phyloP scores from a whole-genome alignment of 2,888 invertebrate genomes.

The Drosophila meridiana region DNA sequence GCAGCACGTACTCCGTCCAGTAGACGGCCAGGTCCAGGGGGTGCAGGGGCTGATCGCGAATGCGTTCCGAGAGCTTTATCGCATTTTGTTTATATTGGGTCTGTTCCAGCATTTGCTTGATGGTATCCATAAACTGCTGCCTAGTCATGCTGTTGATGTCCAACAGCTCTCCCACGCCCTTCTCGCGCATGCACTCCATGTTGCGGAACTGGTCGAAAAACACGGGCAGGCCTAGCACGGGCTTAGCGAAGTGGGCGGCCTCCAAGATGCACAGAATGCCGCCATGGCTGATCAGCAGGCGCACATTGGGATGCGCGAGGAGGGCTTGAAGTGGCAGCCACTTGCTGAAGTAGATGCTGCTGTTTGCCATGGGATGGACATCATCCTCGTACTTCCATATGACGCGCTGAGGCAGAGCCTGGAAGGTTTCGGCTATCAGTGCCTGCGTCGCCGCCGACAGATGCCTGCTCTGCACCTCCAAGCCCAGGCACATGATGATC shows the following conservation, averaged over 20 bases:
- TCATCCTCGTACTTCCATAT: slow-evolving; percentile 85
- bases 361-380: slow-evolving; percentile 56
- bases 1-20: slow-evolving; percentile 82
- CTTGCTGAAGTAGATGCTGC: slow-evolving; percentile 71
- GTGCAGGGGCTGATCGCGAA: slow-evolving; percentile 78
- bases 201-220: slow-evolving; percentile 86
- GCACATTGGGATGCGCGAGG: slow-evolving; percentile 85
- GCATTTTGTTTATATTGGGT: slow-evolving; percentile 52
- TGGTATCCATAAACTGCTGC: slow-evolving; percentile 58
- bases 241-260: slow-evolving; percentile 85
- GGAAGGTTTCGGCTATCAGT: slow-evolving; percentile 51
- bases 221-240: slow-evolving; percentile 85
- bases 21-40: slow-evolving; percentile 79
- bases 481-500: slow-evolving; percentile 85
- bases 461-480: slow-evolving; percentile 71
- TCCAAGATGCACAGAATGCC: slow-evolving; percentile 85
- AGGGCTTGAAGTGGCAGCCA: slow-evolving; percentile 85
- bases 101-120: slow-evolving; percentile 61
- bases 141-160: slow-evolving; percentile 80
- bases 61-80: slow-evolving; percentile 63
- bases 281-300: slow-evolving; percentile 85
- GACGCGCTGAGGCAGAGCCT: slow-evolving; percentile 73
- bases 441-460: slow-evolving; percentile 61
- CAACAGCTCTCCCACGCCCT: slow-evolving; percentile 74
- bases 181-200: slow-evolving; percentile 80